Evolutionary conservation across 2,888 invertebrate species (phyloP).

Genomic region (Caradrina kadenii): DNA sequence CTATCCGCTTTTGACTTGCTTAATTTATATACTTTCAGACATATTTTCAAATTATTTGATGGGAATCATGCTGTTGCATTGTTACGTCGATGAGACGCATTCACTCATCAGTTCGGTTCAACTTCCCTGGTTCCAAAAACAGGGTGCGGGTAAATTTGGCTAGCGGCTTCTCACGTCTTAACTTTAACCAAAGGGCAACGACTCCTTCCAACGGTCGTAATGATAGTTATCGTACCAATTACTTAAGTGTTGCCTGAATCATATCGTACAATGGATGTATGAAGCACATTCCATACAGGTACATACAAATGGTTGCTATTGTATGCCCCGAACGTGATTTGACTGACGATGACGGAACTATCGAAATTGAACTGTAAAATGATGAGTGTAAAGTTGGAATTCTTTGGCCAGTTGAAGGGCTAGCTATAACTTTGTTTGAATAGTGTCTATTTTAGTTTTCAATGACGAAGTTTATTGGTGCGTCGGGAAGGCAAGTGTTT

Average conservation of each 20-base stretch:
- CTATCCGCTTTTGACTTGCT: too few species aligned
- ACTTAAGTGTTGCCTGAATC: constrained; percentile 45
- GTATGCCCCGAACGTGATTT: constrained; percentile 56
- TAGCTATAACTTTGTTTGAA: constrained; percentile 42
- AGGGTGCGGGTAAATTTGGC: not conserved
- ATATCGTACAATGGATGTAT: constrained; percentile 56
- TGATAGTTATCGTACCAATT: constrained; percentile 31
- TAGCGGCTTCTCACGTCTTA: not conserved
- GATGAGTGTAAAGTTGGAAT: constrained; percentile 19
- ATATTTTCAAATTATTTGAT: too few species aligned
- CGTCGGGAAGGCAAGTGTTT: constrained; percentile 46
- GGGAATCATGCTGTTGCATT: too few species aligned
- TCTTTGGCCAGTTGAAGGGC: constrained; percentile 20
- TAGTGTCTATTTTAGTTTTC: constrained; percentile 62
- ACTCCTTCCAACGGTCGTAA: constrained; percentile 16
- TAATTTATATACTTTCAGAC: too few species aligned
- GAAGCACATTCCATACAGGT: constrained; percentile 53
- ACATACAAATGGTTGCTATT: constrained; percentile 55
- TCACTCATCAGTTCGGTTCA: too few species aligned
- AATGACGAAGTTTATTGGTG: constrained; percentile 54
- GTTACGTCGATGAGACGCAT: too few species aligned
- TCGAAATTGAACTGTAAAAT: constrained; percentile 34
- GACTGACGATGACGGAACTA: constrained; percentile 43
- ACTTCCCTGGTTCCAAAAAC: not conserved
- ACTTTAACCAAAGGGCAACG: constrained; percentile 33